Evolutionary conservation across 2,888 invertebrate species (phyloP), one percentile per base, ranked within the genome.

Genomic region (Zaprionus obscuricornis): DNA sequence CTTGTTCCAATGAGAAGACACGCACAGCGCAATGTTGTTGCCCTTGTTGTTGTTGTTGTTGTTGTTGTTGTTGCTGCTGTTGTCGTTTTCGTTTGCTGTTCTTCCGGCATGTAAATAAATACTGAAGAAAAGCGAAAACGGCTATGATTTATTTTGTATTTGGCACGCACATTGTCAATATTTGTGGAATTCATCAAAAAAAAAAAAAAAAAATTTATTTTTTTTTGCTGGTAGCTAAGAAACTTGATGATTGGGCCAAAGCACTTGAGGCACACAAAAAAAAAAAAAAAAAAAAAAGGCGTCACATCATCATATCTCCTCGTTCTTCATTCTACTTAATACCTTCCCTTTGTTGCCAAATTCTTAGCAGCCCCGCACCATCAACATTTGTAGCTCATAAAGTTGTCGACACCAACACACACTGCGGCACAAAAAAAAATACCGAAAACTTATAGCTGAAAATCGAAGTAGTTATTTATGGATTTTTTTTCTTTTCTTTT

Each of bases 51-150:
- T 8, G 3, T 29, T 29, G 29, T 10, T 46, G 24, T 11, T 42
- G 49, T 31, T 51, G 40, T 18, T 54, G 31, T 10, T 49, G 29
- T 46, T 52, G 56, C 29, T 71, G 58, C 47, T 68, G 55, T 54
- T 73, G 52, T 45, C 58, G 50, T 36, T 65, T 49, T 31, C 55
- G 52, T 47, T 68, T 67, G 62, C 49, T 65, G 56, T 70, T 68
- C 74, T 75, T 75, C 73, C 79, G 77, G 70, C 74, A 81, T 81
- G 79, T 84, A 84, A 81, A 81, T 81, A 81, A 81, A 81, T 81
- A 75, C 75, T 43, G 27, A 67, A 59, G 64, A 67, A 54, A 56
- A 67, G 36, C 55, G 42, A 71, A 71, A 64, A 57, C 63, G 71
- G 39, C 75, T 66, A 71, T 81, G 82, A 81, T 81, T 81, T 81